A percentile compares a stretch with the other conserved stretches of the same genome.
Evolutionary conservation across 2,113 vertebrate species (phyloP).

Genomic region (Sula dactylatra): DNA sequence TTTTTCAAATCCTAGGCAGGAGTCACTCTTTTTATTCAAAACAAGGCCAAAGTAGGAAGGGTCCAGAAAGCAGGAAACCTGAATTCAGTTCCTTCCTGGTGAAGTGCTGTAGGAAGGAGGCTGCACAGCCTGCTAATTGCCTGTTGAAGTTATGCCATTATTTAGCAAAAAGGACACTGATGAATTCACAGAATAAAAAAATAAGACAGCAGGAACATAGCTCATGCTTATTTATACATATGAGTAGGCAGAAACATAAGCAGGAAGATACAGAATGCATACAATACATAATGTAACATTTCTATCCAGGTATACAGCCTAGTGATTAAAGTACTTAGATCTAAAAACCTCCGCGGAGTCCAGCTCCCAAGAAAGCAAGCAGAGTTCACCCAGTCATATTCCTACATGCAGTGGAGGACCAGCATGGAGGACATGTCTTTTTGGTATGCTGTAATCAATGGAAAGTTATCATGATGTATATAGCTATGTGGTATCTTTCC

Average conservation of each 20-base stretch:
- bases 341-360: not conserved
- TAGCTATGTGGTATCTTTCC: not conserved
- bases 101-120: not conserved
- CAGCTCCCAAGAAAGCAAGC: not conserved
- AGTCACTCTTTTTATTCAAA: not conserved
- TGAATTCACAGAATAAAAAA: not conserved
- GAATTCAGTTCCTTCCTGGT: not conserved
- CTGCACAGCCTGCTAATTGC: not conserved
- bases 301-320: not conserved
- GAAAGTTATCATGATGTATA: not conserved
- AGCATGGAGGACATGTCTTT: too few relatives aligned
- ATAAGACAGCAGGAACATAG: not conserved
- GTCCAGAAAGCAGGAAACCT: not conserved
- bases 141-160: not conserved
- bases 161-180: not conserved
- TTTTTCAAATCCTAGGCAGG: not conserved
- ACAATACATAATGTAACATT: not conserved
- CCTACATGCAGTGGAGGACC: not conserved
- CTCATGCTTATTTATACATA: not conserved
- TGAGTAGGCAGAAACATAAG: not conserved
- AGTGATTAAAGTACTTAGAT: not conserved
- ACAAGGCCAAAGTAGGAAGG: not conserved
- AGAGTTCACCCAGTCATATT: not conserved
- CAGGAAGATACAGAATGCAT: not conserved
- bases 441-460: fast-evolving